phyloP scores from a whole-genome alignment of 2,797 vertebrate genomes.

The Eremophila alpestris region DNA sequence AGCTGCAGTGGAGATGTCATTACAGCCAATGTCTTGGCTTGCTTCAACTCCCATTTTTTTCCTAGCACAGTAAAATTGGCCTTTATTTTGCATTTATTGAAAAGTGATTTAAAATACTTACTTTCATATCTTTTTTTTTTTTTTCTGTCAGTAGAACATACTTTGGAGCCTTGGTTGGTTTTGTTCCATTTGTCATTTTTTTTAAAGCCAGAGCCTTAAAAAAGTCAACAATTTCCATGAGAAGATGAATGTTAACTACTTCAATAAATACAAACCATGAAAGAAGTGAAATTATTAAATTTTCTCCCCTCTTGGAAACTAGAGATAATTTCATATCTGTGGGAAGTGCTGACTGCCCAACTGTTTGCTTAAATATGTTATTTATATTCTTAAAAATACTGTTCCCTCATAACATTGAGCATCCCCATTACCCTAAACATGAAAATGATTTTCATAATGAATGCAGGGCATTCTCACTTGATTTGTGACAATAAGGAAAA shows the following conservation, averaged over 20 bases:
- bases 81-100: conserved; percentile 15
- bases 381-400: conserved; percentile 18
- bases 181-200: neutral
- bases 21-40: neutral
- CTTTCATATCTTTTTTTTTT: neutral
- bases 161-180: neutral
- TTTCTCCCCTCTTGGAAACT: neutral
- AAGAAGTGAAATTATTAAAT: conserved; percentile 17
- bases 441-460: neutral
- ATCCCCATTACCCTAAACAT: neutral
- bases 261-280: conserved; percentile 1
- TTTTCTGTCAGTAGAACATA: neutral
- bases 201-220: neutral
- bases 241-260: neutral
- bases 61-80: neutral
- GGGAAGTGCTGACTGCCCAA: conserved; percentile 25
- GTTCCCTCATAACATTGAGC: neutral
- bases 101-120: neutral
- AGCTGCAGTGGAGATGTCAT: neutral
- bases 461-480: neutral
- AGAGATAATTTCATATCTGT: conserved; percentile 29
- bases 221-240: neutral
- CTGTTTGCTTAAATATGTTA: conserved; percentile 9
- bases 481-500: neutral
- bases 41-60: neutral